Evolutionary conservation across 2,888 invertebrate genomes (phyloP).

Genomic region (Tiliacea aurago): DNA sequence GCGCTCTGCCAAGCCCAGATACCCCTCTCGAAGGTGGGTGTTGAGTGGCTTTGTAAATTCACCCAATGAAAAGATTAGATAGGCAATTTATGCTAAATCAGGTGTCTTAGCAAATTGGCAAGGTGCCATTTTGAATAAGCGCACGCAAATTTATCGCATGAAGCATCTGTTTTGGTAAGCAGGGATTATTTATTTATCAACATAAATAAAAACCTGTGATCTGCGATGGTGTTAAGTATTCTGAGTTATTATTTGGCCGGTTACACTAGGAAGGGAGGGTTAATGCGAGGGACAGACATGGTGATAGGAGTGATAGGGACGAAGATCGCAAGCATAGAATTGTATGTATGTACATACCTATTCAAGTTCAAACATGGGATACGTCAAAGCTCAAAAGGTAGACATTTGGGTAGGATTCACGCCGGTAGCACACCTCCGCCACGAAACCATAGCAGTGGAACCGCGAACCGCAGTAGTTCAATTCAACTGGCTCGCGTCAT

Average conservation of each 20-base stretch:
- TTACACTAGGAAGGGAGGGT: neutral
- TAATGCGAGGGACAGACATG: neutral
- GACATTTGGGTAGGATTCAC: neutral
- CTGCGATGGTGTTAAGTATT: neutral
- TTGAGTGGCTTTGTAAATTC: constrained; percentile 65
- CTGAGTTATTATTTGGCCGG: neutral
- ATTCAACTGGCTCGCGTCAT: no score
- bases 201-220: neutral
- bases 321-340: neutral
- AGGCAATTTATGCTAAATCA: constrained; percentile 66
- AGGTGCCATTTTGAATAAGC: constrained; percentile 57
- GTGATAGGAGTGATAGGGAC: neutral
- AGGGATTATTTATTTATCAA: neutral
- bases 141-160: constrained; percentile 17
- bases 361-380: no score
- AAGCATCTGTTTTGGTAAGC: constrained; percentile 13
- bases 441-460: no score
- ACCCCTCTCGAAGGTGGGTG: constrained; percentile 59
- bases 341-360: no score
- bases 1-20: constrained; percentile 67
- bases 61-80: constrained; percentile 69
- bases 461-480: no score
- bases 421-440: no score
- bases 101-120: constrained; percentile 65
- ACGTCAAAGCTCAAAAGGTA: neutral